These are phyloP conservation scores for Leptura quadrifasciata DNA, from an alignment of 2,888 invertebrate species.

Conservation along the genomic window DNA sequence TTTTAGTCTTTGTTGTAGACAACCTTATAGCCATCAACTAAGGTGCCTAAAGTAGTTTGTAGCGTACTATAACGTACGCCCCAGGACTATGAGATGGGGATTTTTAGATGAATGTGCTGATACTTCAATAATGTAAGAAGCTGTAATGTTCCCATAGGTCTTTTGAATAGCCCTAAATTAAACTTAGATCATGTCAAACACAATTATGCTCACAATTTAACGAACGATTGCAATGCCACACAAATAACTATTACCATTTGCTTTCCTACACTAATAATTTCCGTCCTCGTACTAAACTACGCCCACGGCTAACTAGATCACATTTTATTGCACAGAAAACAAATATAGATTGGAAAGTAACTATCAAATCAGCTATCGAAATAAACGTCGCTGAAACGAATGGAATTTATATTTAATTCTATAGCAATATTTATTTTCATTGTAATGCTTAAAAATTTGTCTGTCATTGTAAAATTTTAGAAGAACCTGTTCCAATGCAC, in stretches of 20 bases:
- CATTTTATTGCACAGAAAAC: background rate
- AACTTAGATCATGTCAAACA: background rate
- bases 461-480: background rate
- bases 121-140: too few relatives aligned
- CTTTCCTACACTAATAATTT: background rate
- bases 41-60: too few relatives aligned
- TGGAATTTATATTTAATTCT: background rate
- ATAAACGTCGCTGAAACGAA: slow-evolving; percentile 6
- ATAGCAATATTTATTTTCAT: background rate
- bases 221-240: background rate
- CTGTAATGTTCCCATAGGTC: too few relatives aligned
- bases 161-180: too few relatives aligned
- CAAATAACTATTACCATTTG: background rate
- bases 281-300: background rate
- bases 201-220: background rate
- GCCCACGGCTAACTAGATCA: background rate
- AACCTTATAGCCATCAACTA: too few relatives aligned
- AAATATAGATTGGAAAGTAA: background rate
- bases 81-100: too few relatives aligned
- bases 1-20: too few relatives aligned
- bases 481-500: too few relatives aligned
- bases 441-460: background rate
- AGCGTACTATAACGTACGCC: too few relatives aligned
- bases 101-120: too few relatives aligned
- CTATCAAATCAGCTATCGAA: slow-evolving; percentile 12